Evolutionary conservation across 2,888 invertebrate genomes (phyloP).

Genomic region (Pyrocoelia pectoralis): DNA sequence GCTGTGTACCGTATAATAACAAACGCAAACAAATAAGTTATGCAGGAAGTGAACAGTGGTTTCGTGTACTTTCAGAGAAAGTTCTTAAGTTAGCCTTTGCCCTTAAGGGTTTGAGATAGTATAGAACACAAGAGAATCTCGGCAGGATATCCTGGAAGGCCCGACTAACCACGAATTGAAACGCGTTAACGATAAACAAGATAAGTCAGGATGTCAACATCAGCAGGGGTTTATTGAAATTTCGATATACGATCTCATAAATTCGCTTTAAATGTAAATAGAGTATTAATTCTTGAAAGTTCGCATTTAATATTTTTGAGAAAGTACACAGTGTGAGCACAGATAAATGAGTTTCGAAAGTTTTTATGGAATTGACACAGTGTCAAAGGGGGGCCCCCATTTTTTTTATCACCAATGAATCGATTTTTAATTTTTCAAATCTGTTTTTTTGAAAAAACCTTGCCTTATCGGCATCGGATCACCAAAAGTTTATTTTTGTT

Average conservation of each 20-base stretch:
- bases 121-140: slow-evolving; percentile 26
- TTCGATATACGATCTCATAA: neutral
- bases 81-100: slow-evolving; percentile 27
- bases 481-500: no score
- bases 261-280: slow-evolving; percentile 1
- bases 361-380: no score
- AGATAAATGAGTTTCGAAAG: no score
- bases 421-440: no score
- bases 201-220: slow-evolving; percentile 19
- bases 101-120: slow-evolving; percentile 24
- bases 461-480: no score
- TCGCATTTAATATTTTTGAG: neutral
- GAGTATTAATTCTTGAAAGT: neutral
- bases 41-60: slow-evolving; percentile 28
- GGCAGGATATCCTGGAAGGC: slow-evolving; percentile 34
- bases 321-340: neutral
- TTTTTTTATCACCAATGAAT: no score
- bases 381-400: no score
- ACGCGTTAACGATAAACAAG: slow-evolving; percentile 26
- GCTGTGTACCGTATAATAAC: slow-evolving; percentile 17
- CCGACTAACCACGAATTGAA: slow-evolving; percentile 32
- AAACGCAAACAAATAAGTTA: slow-evolving; percentile 27
- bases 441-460: no score
- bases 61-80: slow-evolving; percentile 22
- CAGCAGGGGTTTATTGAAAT: slow-evolving; percentile 13